Evolutionary conservation across 2,888 invertebrate species (phyloP), one percentile per base, ranked within the genome.

Genomic region (Pediacus dermestoides): DNA sequence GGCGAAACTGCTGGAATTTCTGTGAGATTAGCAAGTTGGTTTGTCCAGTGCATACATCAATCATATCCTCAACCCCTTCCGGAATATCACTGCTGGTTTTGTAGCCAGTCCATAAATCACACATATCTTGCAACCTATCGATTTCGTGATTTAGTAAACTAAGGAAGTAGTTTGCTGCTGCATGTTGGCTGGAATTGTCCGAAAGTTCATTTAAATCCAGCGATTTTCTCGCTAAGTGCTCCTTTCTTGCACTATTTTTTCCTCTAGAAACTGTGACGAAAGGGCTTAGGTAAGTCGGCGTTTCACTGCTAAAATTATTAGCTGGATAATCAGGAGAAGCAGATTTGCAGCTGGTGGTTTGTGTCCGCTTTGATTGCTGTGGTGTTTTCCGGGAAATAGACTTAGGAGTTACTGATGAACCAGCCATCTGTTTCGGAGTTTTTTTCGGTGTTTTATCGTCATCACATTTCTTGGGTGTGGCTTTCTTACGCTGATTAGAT

Each of bases 1-100:
- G 50, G 11, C 48, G 16, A 64, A 90, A 90, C 70, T 89, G 86
- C 60, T 79, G 72, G 63, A 90, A 78, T 66, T 90, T 90, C 66
- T 88, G 81, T 3, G 74, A 74, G 49, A 88, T 74, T 39, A 92
- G 71, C 44, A 91, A 72, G 39, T 81, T 78, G 0, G 86, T 85
- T 70, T 89, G 88, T 0, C 90, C 90, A 44, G 85, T 77, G 0
- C 85, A 82, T 9, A 81, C 76, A 50, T 84, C 73, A 22, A 90
- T 77, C 40, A 73, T 63, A 54, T 78, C 78, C 58, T 71, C 61
- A 0, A 74, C 72, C 48, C 75, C 68, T 30, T 81, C 81, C 0
- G 75, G 70, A 11, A 75, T 50, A 1, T 55, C 39, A 14, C 46
- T 46, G 4, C 38, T 32, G 6, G 60, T 64, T 30, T 68, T 70